Percentiles rank a stretch among this genome's conserved stretches.
phyloP scores from a whole-genome alignment of 2,113 vertebrate genomes.

The Capreolus pygargus region DNA sequence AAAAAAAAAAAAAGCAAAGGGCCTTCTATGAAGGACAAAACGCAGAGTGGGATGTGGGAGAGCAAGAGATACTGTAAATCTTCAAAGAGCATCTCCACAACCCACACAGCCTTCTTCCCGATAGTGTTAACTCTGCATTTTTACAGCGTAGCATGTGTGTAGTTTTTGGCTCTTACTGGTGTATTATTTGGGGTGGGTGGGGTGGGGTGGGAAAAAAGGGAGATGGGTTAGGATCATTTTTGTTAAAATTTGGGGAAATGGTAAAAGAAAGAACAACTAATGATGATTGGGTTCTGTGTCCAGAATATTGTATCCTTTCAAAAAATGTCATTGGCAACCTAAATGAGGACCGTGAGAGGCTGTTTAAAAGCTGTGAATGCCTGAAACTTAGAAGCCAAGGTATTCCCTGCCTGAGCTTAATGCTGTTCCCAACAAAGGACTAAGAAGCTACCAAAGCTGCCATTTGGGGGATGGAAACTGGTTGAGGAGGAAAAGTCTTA shows the following conservation, averaged over 20 bases:
- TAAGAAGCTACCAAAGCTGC: constrained; percentile 62
- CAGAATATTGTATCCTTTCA: constrained; percentile 57
- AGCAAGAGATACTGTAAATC: constrained; percentile 74
- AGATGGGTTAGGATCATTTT: constrained; percentile 47
- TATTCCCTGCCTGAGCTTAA: constrained; percentile 49
- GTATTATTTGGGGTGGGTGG: constrained; percentile 65
- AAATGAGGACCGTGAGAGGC: constrained; percentile 56
- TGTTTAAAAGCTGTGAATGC: constrained; percentile 70
- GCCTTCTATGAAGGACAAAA: constrained; percentile 76
- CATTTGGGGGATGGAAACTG: constrained; percentile 18
- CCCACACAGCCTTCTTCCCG: constrained; percentile 78
- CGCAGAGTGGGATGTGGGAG: constrained; percentile 61
- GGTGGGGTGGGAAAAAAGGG: constrained; percentile 10
- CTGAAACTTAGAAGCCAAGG: constrained; percentile 47
- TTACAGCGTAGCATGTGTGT: constrained; percentile 83
- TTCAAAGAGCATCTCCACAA: constrained; percentile 80
- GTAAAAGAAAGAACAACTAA: constrained; percentile 38
- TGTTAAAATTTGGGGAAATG: constrained; percentile 40
- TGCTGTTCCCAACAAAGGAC: constrained; percentile 42
- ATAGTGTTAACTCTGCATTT: constrained; percentile 82
- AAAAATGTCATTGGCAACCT: constrained; percentile 56
- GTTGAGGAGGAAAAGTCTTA: not conserved
- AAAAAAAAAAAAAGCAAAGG: constrained; percentile 59
- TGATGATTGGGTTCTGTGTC: constrained; percentile 51
- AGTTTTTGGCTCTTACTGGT: constrained; percentile 80